Base-by-base conservation (phyloP, 2,797 vertebrate genomes). In the Melanotaenia boesemani region DNA sequence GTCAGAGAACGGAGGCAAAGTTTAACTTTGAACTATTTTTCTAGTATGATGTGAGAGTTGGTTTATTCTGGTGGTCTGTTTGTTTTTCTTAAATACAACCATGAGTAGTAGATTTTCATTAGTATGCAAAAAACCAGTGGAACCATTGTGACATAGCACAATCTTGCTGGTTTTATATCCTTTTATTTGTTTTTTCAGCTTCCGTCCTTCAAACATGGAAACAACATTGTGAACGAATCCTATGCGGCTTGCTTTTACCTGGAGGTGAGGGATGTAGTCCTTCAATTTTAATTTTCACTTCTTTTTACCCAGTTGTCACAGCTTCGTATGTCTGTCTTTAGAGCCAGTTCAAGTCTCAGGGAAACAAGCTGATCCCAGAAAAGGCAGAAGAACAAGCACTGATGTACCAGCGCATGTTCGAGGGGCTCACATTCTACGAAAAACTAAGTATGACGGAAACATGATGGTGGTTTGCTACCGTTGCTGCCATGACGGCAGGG, bases 341-440 rank as follows among this genome's bases (percentile, higher is more conserved):
- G 94, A 92, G 73, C 41, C 84, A 84, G 76, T 95, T 95, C 71
- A 92, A 92, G 77, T 85, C 91, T 28, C 90, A 94, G 79, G 94
- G 94, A 24, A 87, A 34, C 30, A 81, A 85, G n/a, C 89, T 95
- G 80, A 85, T 93, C 62, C 93, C 93, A 1, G 93, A 92, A 1
- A 34, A 18, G 46, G 32, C 79, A 0, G 77, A 48, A 18, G 92
- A 94, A 30, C 89, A 92, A 75, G 94, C 91, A 0, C 67, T 91
- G 46, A 88, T 93, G 86, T 92, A 91, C 84, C 94, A 95, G 34
- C 92, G 90, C 72, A 90, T 86, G 87, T 92, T 95, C 71, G 94
- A 95, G 82, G 87, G 84, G 1, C 39, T 80, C n/a, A 39, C 83
- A 1, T 82, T 95, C 66, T 90, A 89, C n/a, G 84, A 94, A 2